Percentiles rank a stretch among this genome's conserved stretches.
These are phyloP conservation scores for Microctenopoma stevenorrisi DNA, from an alignment of 2,797 vertebrate species.

Conservation along the genomic window DNA sequence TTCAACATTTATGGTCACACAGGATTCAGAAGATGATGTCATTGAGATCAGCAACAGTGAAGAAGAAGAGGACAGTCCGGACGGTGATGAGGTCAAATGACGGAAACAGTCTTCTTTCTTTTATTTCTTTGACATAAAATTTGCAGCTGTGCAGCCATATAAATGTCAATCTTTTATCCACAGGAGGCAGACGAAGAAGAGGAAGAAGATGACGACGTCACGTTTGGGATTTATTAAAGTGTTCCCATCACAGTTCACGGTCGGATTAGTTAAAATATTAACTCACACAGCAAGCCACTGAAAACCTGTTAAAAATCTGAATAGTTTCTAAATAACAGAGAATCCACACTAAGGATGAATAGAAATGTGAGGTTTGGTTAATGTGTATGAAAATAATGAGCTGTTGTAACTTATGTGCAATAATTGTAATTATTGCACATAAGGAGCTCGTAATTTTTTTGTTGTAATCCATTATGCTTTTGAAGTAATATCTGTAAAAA, in stretches of 20 bases:
- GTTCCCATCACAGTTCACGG: not conserved
- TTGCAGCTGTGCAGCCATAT: not conserved
- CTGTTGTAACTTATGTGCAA: too few relatives aligned
- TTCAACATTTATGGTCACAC: not conserved
- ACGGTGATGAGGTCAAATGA: slow-evolving; percentile 33
- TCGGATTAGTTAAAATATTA: not conserved
- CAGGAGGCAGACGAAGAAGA: slow-evolving; percentile 39
- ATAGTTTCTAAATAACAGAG: too few relatives aligned
- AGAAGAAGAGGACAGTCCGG: slow-evolving; percentile 13
- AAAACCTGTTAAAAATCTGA: too few relatives aligned
- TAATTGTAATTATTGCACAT: too few relatives aligned
- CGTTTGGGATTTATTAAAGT: slow-evolving; percentile 45
- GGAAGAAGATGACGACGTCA: not conserved
- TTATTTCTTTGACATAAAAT: not conserved
- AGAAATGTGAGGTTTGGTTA: too few relatives aligned
- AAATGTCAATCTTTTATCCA: slow-evolving; percentile 16
- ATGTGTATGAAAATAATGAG: too few relatives aligned
- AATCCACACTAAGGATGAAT: too few relatives aligned
- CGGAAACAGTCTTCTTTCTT: not conserved
- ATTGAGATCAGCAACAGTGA: slow-evolving; percentile 49
- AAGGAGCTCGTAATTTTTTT: too few relatives aligned
- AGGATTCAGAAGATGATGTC: slow-evolving; percentile 79
- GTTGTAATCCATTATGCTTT: too few relatives aligned
- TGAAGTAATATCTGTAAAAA: too few relatives aligned
- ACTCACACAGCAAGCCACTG: too few relatives aligned